Evolutionary conservation across 2,888 invertebrate species (phyloP), one percentile per base, ranked within the genome.

Genomic region (Rhogogaster chlorosoma): DNA sequence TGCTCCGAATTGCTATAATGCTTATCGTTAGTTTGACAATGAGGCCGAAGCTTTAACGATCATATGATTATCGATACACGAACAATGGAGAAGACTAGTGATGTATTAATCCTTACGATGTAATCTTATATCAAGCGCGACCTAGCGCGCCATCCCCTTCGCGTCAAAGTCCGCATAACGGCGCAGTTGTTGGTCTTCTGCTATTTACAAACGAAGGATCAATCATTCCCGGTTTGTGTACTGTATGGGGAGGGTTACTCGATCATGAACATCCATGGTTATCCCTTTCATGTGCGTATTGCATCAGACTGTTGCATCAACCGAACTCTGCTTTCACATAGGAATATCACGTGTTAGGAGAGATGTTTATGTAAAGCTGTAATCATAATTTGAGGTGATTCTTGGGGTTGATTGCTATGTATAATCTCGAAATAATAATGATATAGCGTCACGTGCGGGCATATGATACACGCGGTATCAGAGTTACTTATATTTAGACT

Each of bases 251-350:
- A 53, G 32, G 77, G 32, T 49, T 49, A 53, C 18, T 73, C 42
- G 71, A 73, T 42, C 71, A 42, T 73, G 6, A 38, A 73, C 42
- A 73, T 73, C 22, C 71, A n/a, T 73, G 71, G 71, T 73, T 38
- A 73, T 73, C 38, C 12, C 49, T 77, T 77, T 32, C 26, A 49
- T 49, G 75, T 77, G n/a, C 36, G 12, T 61, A 80, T 80, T 80
- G 32, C 57, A 80, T 61, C 57, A 80, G 61, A 80, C n/a, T 61
- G 22, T 80, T 80, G 80, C 80, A 80, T 57, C 80, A 80, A 80
- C 80, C 61, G 15, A 80, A 36, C 6, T 38, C 29, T 61, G 12
- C 61, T 61, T n/a, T 15, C 36, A 29, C 7, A 36, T n/a, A 5
- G 32, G 6, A 29, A 22, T n/a, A 80, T 12, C 57, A 38, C 61